Evolutionary conservation across 2,113 vertebrate genomes (phyloP).

Genomic region (Melierax canorus): DNA sequence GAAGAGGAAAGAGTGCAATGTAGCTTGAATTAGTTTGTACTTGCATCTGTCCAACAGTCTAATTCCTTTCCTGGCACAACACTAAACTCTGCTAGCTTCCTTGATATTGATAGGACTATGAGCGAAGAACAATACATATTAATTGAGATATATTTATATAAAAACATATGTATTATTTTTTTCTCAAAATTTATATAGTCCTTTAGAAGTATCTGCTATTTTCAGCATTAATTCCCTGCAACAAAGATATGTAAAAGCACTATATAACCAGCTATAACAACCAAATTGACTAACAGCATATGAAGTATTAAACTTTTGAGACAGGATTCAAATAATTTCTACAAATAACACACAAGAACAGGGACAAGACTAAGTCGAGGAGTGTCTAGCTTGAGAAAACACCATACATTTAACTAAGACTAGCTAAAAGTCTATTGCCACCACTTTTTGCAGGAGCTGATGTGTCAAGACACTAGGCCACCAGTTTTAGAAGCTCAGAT

Average conservation of each 20-base stretch:
- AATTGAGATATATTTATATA: neutral
- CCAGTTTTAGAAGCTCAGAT: neutral
- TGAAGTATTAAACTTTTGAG: neutral
- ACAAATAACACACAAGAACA: neutral
- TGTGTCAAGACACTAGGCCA: neutral
- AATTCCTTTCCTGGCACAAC: neutral
- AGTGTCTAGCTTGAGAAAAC: neutral
- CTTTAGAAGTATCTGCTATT: neutral
- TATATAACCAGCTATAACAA: neutral
- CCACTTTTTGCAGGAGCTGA: neutral
- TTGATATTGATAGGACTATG: neutral
- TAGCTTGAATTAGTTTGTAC: neutral
- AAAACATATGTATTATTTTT: neutral
- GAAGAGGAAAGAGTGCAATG: neutral
- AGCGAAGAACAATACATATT: neutral
- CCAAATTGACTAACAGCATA: neutral
- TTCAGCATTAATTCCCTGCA: neutral
- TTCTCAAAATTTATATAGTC: neutral
- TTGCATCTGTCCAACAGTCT: neutral
- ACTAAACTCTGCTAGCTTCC: neutral
- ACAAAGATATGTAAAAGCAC: neutral
- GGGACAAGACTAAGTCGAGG: neutral
- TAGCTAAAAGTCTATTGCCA: neutral
- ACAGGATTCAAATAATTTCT: neutral
- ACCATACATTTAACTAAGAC: neutral